Evolutionary conservation across 2,888 invertebrate genomes (phyloP), one percentile per base, ranked within the genome.

Genomic region (Sphaerophoria rueppellii): DNA sequence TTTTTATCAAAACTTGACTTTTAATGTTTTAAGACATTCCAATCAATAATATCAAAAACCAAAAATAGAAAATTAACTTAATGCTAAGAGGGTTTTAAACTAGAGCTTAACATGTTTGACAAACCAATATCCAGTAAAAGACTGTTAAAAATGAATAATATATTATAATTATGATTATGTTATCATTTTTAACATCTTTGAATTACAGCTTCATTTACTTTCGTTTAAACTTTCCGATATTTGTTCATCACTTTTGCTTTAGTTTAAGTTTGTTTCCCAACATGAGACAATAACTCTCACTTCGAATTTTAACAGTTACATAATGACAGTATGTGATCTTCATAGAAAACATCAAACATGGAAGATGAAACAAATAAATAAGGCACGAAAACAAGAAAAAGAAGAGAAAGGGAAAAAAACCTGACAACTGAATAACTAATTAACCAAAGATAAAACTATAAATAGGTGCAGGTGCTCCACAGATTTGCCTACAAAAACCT

Each of bases 241-340:
- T 50, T 63, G 4, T 67, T 65, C 35, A 35, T 37, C 35, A 48
- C 14, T 55, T 69, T 65, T 35, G 14, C 40, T 60, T 57, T 58
- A 14, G 24, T 24, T 37, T 72, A 24, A 43, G n/a, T 54, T 52
- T 65, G 12, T 60, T 52, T 52, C 67, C 67, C 54, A 40, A 35
- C 60, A 48, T 24, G 72, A 46, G 72, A 73, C 79, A 76, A 72
- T 71, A 80, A 85, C 85, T 85, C 85, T 85, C 85, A 85, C 85
- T 85, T 85, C 74, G 50, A 61, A 55, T 57, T 75, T 63, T 37
- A 70, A 71, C 46, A 69, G 61, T 85, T 85, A 63, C 76, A 80
- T 81, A 79, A 79, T 52, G 32, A 57, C 37, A 70, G 16, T 65
- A 54, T 40, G 48, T 46, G 9, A 35, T 60, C 43, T 37, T 12